Evolutionary conservation across 2,113 vertebrate species (phyloP).

Genomic region (Rynchops niger): DNA sequence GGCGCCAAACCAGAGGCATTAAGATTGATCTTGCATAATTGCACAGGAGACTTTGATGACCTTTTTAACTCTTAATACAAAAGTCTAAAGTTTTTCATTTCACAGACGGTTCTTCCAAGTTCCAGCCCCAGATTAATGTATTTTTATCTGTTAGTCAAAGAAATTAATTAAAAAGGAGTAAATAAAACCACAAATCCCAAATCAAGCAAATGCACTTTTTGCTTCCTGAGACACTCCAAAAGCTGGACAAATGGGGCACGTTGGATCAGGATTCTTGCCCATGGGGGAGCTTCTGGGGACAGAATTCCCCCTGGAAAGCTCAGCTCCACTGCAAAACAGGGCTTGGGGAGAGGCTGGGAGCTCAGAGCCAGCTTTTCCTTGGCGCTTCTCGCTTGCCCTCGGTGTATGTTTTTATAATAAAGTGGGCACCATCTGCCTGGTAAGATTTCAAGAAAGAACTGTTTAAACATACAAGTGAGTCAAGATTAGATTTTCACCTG

Average conservation of each 20-base stretch:
- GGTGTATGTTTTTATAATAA: not conserved
- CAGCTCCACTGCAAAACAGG: not conserved
- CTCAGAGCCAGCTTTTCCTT: not conserved
- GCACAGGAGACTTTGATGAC: not conserved
- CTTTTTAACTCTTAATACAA: not conserved
- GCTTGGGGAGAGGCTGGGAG: not conserved
- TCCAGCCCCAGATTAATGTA: not conserved
- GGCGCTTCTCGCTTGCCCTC: not conserved
- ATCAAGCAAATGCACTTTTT: not conserved
- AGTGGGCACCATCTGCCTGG: not conserved
- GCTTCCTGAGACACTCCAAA: not conserved
- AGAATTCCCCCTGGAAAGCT: not conserved
- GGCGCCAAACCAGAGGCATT: not conserved
- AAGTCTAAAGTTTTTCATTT: not conserved
- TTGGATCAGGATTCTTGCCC: not conserved
- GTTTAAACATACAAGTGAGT: not conserved
- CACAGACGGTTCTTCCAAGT: not conserved
- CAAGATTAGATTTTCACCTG: not conserved
- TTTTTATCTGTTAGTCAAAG: not conserved
- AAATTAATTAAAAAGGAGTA: not conserved
- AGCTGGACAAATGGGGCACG: fast-evolving
- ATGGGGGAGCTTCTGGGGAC: not conserved
- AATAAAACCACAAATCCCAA: not conserved
- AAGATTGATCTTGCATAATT: not conserved
- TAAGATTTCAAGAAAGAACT: not conserved